Percentiles rank a stretch among this genome's conserved stretches.
Evolutionary conservation across 2,888 invertebrate species (phyloP).

Genomic region (Cyaniris semiargus): DNA sequence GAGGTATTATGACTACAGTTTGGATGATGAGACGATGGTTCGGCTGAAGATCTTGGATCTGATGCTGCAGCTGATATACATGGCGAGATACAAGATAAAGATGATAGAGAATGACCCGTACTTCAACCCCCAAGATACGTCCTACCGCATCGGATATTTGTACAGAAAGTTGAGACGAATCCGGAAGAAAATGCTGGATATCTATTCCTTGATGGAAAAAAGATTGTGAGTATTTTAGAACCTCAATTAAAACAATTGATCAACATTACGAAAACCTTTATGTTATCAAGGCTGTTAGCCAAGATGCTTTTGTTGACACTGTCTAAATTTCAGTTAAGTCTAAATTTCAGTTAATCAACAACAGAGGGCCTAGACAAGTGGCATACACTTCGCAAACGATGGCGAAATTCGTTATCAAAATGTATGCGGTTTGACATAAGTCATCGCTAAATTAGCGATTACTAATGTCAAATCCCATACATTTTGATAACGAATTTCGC

Average conservation of each 20-base stretch:
- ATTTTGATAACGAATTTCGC: too few species aligned
- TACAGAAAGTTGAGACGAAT: slow-evolving; percentile 43
- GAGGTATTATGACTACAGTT: background rate
- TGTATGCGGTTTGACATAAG: too few species aligned
- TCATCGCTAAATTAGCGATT: too few species aligned
- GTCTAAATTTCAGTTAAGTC: too few species aligned
- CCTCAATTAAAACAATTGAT: background rate
- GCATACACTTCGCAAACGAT: background rate
- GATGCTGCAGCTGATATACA: slow-evolving; percentile 52
- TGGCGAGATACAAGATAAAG: slow-evolving; percentile 48
- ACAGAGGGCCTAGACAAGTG: too few species aligned
- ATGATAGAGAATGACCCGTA: slow-evolving; percentile 44
- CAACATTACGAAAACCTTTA: background rate
- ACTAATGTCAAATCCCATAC: too few species aligned
- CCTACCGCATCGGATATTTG: slow-evolving; percentile 50
- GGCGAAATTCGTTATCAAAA: too few species aligned
- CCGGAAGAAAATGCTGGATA: slow-evolving; percentile 42
- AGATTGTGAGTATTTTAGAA: background rate
- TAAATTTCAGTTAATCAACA: too few species aligned
- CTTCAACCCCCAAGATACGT: slow-evolving; percentile 48
- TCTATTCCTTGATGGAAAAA: slow-evolving; percentile 40
- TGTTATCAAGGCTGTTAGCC: background rate
- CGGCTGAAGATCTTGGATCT: slow-evolving; percentile 45
- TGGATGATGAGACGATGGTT: background rate
- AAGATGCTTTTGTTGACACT: too few species aligned